These are phyloP conservation scores for Proisotoma minuta DNA, from an alignment of 2,888 invertebrate species.

Conservation along the genomic window DNA sequence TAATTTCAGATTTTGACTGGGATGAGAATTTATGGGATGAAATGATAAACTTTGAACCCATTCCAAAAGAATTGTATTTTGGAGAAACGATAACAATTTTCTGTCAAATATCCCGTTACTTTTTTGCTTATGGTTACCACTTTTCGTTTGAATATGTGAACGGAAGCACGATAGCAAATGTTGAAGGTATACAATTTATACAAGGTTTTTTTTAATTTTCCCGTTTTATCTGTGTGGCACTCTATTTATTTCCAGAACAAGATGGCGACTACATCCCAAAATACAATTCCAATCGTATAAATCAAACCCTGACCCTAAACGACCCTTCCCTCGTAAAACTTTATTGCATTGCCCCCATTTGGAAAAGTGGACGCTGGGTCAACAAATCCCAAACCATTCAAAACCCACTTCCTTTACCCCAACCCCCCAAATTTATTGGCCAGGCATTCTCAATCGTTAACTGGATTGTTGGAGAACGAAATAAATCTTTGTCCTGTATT, in stretches of 20 bases:
- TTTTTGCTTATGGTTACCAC: conserved; percentile 31
- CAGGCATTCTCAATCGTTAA: no score
- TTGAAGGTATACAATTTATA: background rate
- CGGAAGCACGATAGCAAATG: conserved; percentile 2
- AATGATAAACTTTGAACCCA: conserved; percentile 26
- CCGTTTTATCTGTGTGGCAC: background rate
- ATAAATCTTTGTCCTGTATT: background rate
- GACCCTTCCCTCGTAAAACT: background rate
- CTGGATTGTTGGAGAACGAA: background rate
- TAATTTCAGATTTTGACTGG: conserved; percentile 29
- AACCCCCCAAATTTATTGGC: no score
- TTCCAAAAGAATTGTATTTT: background rate
- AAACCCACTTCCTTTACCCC: no score
- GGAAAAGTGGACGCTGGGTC: conserved; percentile 29
- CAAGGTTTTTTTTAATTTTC: background rate
- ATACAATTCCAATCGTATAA: conserved; percentile 21
- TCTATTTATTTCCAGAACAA: conserved; percentile 10
- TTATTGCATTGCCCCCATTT: conserved; percentile 32
- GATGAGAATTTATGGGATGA: conserved; percentile 23
- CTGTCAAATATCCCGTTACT: conserved; percentile 29
- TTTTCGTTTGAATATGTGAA: conserved; percentile 22
- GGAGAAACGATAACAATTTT: conserved; percentile 7
- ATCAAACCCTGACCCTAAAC: conserved; percentile 4
- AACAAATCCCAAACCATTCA: conserved; percentile 20
- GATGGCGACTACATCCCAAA: conserved; percentile 13